Conservation (phyloP, 2,888 invertebrate species). For the Clistopyga incitator region DNA sequence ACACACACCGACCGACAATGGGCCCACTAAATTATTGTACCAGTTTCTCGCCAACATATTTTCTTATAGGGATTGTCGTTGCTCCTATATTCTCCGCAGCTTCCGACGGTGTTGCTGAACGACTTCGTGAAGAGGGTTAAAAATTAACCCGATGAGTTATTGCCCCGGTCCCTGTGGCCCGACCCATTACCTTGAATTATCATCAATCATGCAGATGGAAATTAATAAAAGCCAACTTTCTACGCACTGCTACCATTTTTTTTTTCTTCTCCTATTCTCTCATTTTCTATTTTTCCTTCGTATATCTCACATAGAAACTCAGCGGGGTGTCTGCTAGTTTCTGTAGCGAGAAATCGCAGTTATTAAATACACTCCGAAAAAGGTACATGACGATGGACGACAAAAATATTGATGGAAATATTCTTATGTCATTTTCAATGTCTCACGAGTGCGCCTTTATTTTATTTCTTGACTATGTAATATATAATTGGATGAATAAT, state of each 20-base stretch:
- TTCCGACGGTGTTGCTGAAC: constrained; percentile 57
- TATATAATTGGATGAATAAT: too few species aligned
- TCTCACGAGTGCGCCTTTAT: not conserved
- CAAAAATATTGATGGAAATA: constrained; percentile 36
- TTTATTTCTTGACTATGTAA: too few species aligned
- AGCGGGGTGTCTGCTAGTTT: not conserved
- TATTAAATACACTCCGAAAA: constrained; percentile 11
- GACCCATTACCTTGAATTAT: constrained; percentile 75
- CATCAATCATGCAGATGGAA: constrained; percentile 74
- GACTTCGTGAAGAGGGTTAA: constrained; percentile 59
- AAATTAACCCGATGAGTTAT: constrained; percentile 71
- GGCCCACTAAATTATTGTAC: constrained; percentile 76
- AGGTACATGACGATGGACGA: constrained; percentile 6
- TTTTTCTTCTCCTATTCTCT: not conserved
- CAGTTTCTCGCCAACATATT: constrained; percentile 67
- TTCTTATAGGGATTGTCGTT: constrained; percentile 53
- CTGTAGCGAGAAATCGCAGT: constrained; percentile 37
- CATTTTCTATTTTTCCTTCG: constrained; percentile 24
- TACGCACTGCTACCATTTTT: constrained; percentile 8
- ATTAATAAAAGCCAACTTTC: constrained; percentile 74
- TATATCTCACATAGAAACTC: constrained; percentile 15
- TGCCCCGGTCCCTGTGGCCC: constrained; percentile 69
- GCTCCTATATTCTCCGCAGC: constrained; percentile 60
- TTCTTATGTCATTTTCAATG: constrained; percentile 33
- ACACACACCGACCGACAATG: constrained; percentile 70